These are phyloP conservation scores for Lontra canadensis DNA, from an alignment of 2,113 vertebrate species.

Conservation along the genomic window DNA sequence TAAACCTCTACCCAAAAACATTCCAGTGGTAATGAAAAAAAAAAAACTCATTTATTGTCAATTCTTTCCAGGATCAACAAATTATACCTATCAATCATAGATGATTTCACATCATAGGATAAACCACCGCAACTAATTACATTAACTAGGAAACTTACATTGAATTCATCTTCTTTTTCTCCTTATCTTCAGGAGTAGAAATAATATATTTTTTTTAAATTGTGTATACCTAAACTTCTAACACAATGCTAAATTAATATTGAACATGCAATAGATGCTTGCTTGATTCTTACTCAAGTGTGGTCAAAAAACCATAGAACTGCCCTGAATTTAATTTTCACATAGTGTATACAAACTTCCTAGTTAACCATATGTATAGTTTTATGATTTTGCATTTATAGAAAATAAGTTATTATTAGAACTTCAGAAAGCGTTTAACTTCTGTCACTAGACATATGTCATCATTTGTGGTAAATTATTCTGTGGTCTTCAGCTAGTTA, in stretches of 20 bases:
- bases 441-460: background rate
- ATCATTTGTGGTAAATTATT: background rate
- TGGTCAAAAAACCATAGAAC: background rate
- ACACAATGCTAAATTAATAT: background rate
- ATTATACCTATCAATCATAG: background rate
- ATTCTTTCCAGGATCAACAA: background rate
- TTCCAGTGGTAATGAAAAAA: background rate
- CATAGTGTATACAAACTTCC: background rate
- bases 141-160: background rate
- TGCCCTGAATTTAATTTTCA: background rate
- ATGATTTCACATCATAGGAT: background rate
- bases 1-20: rapidly evolving
- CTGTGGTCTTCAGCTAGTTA: background rate
- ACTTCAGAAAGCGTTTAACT: background rate
- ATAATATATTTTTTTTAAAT: background rate
- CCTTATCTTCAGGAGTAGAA: background rate
- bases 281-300: background rate
- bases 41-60: background rate
- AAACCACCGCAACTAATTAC: background rate
- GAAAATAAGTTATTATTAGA: background rate
- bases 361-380: background rate
- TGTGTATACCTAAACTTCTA: background rate
- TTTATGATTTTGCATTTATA: background rate
- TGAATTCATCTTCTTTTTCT: background rate
- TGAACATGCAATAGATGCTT: background rate